Conservation (phyloP, 1,140 invertebrate species). For the Proctacanthus coquilletti region DNA sequence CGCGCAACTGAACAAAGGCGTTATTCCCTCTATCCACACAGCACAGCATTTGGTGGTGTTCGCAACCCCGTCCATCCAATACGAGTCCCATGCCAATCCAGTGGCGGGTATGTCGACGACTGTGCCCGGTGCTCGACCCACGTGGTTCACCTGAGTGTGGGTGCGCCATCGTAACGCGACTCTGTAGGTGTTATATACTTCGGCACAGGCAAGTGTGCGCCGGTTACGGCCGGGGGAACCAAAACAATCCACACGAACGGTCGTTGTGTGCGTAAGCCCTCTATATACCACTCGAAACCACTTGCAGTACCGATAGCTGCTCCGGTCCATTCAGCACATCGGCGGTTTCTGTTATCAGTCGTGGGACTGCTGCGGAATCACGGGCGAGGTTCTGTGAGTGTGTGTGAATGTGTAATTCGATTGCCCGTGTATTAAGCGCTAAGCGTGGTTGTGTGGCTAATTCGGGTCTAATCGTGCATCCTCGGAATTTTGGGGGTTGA, state of each 20-base stretch:
- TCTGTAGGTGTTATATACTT: background rate
- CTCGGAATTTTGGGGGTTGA: background rate
- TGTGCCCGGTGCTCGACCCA: no score
- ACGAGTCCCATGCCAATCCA: no score
- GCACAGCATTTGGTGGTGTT: no score
- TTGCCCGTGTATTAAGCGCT: constrained; percentile 1
- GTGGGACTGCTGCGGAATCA: background rate
- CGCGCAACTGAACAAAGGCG: constrained; percentile 24
- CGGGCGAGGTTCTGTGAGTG: constrained; percentile 6
- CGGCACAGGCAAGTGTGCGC: no score
- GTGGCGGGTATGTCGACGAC: no score
- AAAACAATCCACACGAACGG: no score
- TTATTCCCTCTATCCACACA: no score
- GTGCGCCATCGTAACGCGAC: background rate
- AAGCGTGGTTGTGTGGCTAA: constrained; percentile 23
- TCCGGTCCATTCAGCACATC: constrained; percentile 16
- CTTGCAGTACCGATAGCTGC: constrained; percentile 9
- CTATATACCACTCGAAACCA: no score
- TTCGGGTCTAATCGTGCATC: constrained; percentile 26
- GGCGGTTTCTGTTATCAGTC: background rate
- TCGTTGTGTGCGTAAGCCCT: no score
- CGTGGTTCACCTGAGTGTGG: no score
- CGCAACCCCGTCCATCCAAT: no score
- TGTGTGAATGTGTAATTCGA: constrained; percentile 13
- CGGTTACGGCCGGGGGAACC: no score